Base-by-base conservation (phyloP, 2,113 vertebrate genomes). In the Chaenogobius annularis region DNA sequence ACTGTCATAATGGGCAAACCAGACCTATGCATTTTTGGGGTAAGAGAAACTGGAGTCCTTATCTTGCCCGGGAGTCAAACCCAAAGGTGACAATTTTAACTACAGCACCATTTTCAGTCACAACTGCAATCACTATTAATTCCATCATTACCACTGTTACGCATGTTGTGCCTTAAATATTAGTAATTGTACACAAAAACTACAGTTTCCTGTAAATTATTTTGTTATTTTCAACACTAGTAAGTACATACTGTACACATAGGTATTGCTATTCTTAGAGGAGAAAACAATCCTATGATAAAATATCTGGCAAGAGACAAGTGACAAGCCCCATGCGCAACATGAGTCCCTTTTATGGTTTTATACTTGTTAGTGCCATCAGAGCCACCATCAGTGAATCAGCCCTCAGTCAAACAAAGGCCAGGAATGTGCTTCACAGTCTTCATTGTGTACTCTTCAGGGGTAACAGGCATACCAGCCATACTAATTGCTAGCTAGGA, bases 321-420 rank as follows among this genome's bases (percentile, higher is more conserved):
- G 13, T 61, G 15, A 35, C 7, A 5, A 62, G 15, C 14, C 26
- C 14, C 26, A 62, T 62, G 59, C 74, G 76, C 69, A 55, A 20
- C 15, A 61, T 19, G 13, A 61, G 58, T 15, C 23, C 77, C 72
- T 71, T 52, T 68, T 68, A 81, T 26, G 14, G 73, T 17, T 54
- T 69, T 70, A 82, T 72, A 59, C 0, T 48, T 40, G 40, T 22
- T 20, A 43, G 68, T 20, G 54, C 37, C 19, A 54, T 47, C 59
- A 74, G 73, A 73, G 66, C 52, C 7, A 73, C 61, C 23, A 50
- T 67, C 67, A 68, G 74, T 75, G 78, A 87, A 82, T 84, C 74
- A 80, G 67, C 74, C 37, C 20, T 73, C 78, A 58, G 75, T 69
- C 58, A n/a, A 15, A 80, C 58, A 73, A 72, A 19, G 67, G 70